Evolutionary conservation across 2,888 invertebrate genomes (phyloP), one percentile per base, ranked within the genome.

Genomic region (Perizoma affinitatum): DNA sequence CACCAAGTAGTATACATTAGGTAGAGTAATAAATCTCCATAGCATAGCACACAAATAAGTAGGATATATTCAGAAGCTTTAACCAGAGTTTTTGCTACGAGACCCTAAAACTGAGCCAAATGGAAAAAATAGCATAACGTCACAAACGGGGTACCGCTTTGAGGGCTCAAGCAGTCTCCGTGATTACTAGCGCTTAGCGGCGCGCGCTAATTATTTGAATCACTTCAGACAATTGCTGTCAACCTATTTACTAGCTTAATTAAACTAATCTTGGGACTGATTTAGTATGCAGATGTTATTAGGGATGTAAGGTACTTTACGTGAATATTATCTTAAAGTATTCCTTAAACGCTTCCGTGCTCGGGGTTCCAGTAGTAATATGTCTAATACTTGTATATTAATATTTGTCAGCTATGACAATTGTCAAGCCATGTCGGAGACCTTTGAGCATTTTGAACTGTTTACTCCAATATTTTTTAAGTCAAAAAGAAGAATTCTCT

Each of bases 71-170:
- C 22, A 22, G 22, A 22, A 22, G 22, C 22, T 42, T 0, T 42
- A n/a, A n/a, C 5, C 4, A 45, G 22, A 45, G 5, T 41, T n/a
- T 35, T 47, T 35, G 4, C 56, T 36, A 58, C 48, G 51, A 61
- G 52, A 64, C 67, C 58, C 63, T 48, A 64, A 58, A 9, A 62
- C 22, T 10, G 44, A 58, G 61, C 65, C 61, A 67, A 66, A 67
- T 66, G 70, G 70, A 73, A 77, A 76, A 77, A 74, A 68, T 65
- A 60, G 64, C 49, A 58, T 67, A 71, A 74, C 74, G 76, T 73
- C 70, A 74, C 73, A 70, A 73, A 71, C 73, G 70, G 58, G 52
- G 63, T 33, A 66, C 52, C 62, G 62, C 75, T 78, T 75, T 76
- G 75, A 73, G 66, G 65, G 58, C 67, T 72, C 60, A 66, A 67